Conservation (phyloP, 2,888 invertebrate species). For the Aleiodes alternator region DNA sequence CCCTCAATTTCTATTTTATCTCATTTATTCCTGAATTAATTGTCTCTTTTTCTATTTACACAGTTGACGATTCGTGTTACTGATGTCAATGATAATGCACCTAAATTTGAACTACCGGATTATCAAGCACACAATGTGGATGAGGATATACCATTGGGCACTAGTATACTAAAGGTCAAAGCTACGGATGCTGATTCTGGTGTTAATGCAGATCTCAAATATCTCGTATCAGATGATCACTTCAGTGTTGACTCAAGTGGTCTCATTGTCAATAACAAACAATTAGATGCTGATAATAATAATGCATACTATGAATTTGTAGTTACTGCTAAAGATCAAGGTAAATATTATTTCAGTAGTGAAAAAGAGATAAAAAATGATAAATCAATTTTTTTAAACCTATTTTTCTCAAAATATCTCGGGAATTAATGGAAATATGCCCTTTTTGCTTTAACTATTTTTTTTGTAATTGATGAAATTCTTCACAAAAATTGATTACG, state of each 20-base stretch:
- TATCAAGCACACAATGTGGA: slow-evolving; percentile 98
- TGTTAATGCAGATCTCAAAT: slow-evolving; percentile 95
- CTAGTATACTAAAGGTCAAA: slow-evolving; percentile 94
- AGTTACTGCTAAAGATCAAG: slow-evolving; percentile 96
- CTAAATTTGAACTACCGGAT: slow-evolving; percentile 96
- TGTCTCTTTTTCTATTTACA: slow-evolving; percentile 57
- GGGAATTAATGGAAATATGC: too few relatives aligned
- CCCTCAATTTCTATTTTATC: too few relatives aligned
- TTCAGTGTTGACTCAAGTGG: slow-evolving; percentile 96
- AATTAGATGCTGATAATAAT: slow-evolving; percentile 96
- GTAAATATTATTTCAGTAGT: slow-evolving; percentile 62
- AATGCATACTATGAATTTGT: slow-evolving; percentile 97
- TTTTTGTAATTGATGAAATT: too few relatives aligned
- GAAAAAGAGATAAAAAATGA: too few relatives aligned
- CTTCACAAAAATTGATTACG: too few relatives aligned
- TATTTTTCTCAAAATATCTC: background rate
- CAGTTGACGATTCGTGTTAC: slow-evolving; percentile 95
- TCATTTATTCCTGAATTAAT: slow-evolving; percentile 6
- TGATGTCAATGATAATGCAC: slow-evolving; percentile 98
- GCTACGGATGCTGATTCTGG: slow-evolving; percentile 97
- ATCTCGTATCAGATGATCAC: slow-evolving; percentile 93
- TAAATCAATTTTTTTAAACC: background rate
- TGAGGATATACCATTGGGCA: slow-evolving; percentile 94
- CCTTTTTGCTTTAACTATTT: background rate
- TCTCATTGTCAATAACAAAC: slow-evolving; percentile 93